Percentiles rank a stretch among this genome's conserved stretches.
Evolutionary conservation across 2,888 invertebrate genomes (phyloP).

Genomic region (Uloborus plumipes): DNA sequence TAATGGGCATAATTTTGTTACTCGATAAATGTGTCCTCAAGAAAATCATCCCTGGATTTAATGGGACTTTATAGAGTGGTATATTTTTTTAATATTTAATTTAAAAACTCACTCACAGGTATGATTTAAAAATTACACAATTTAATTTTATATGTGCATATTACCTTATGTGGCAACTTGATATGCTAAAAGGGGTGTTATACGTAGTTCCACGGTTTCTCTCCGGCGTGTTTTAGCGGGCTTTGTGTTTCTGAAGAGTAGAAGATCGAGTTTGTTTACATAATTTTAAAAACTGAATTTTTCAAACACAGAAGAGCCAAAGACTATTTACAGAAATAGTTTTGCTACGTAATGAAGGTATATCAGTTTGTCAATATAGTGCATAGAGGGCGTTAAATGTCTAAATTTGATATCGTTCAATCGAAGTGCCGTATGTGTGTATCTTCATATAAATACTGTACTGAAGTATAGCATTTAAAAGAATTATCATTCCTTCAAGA

Average conservation of each 20-base stretch:
- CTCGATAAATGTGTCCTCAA: too few relatives aligned
- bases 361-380: conserved; percentile 26
- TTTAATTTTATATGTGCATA: too few relatives aligned
- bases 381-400: conserved; percentile 52
- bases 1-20: too few relatives aligned
- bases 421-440: conserved; percentile 11
- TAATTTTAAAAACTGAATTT: not conserved
- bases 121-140: too few relatives aligned
- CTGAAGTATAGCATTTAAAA: not conserved
- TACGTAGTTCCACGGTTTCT: not conserved
- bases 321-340: not conserved
- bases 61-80: too few relatives aligned
- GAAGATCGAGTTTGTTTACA: not conserved
- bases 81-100: too few relatives aligned
- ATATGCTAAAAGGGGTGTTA: conserved; percentile 1
- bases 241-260: not conserved
- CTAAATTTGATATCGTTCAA: conserved; percentile 9
- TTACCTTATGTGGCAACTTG: not conserved
- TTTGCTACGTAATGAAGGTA: not conserved
- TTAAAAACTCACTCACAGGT: too few relatives aligned
- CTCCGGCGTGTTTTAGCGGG: not conserved
- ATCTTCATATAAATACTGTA: not conserved
- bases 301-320: not conserved
- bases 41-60: too few relatives aligned
- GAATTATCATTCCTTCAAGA: too few relatives aligned